Base-by-base conservation (phyloP, 2,113 vertebrate genomes). In the Gasterosteus nipponicus region DNA sequence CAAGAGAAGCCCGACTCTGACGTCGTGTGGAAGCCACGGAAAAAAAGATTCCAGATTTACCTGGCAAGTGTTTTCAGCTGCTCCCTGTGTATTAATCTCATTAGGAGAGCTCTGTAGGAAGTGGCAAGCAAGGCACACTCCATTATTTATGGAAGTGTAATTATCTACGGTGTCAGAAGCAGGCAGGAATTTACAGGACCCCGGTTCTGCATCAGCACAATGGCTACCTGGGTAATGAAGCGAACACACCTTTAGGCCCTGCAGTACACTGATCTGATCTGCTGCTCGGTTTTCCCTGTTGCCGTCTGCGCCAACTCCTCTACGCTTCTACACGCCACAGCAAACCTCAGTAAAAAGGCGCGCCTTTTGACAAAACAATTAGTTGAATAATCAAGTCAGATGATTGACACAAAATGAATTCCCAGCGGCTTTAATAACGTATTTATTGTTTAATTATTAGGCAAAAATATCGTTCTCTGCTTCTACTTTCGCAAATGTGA, bases 111-210 rank as follows among this genome's bases (percentile, higher is more conserved):
- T 84, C 87, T 85, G 87, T 87, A 89, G 89, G 90, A 92, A 91
- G 83, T 87, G 85, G 22, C 22, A 26, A 87, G 86, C 85, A 81
- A 89, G 81, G 90, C 82, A 84, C 82, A 86, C 84, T 91, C 86
- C 89, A 92, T 93, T 92, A 93, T 93, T 93, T 93, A 91, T 93
- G 86, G 87, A 83, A 79, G 86, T 91, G 90, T 92, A 93, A 92
- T 93, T 91, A 93, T 92, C 91, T 90, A 82, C 81, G 86, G 87
- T 91, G 90, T 93, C 92, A 93, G 86, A 87, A 90, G 88, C 86
- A 88, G 88, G 87, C 90, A 90, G 81, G 77, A 91, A 91, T 93
- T 92, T 92, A 90, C 91, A 91, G 82, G 90, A 91, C 90, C 86
- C 81, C 62, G 76, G 86, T 90, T 92, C 89, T 91, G 89, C 87